Percentiles rank a stretch among this genome's conserved stretches.
phyloP scores from a whole-genome alignment of 2,888 invertebrate species.

The Tribolium freemani region DNA sequence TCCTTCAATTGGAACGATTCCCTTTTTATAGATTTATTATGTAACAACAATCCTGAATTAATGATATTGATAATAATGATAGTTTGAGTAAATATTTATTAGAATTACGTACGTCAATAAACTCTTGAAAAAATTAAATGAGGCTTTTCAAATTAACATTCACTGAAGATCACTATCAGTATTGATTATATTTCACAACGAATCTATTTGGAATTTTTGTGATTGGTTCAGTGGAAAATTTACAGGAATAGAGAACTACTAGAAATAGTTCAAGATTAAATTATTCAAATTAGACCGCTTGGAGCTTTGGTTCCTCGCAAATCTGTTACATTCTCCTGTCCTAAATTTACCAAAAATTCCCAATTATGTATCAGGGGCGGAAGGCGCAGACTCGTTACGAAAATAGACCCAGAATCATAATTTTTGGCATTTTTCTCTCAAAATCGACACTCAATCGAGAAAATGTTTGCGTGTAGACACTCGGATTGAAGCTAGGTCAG shows the following conservation, averaged over 20 bases:
- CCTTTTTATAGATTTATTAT: neutral
- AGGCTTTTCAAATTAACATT: neutral
- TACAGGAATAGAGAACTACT: neutral
- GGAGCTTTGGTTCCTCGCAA: neutral
- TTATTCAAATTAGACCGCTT: neutral
- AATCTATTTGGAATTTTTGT: neutral
- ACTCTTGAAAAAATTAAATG: neutral
- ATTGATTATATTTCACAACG: neutral
- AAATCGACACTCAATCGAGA: neutral
- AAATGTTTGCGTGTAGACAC: neutral
- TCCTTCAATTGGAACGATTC: no score
- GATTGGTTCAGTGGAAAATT: neutral
- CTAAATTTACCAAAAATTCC: slow-evolving; percentile 18
- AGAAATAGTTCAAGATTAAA: neutral
- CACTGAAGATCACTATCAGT: neutral
- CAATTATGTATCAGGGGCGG: neutral
- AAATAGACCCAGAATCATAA: slow-evolving; percentile 11
- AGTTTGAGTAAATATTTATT: neutral
- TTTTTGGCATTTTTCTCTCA: neutral
- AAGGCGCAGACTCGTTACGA: slow-evolving; percentile 13
- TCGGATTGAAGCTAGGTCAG: no score
- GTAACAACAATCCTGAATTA: neutral
- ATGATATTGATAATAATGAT: neutral
- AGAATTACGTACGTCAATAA: neutral
- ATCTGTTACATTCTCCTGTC: neutral